Percentiles rank a stretch among this genome's conserved stretches.
Conservation (phyloP, 2,113 vertebrate species). For the Nycticryphes semicollaris region DNA sequence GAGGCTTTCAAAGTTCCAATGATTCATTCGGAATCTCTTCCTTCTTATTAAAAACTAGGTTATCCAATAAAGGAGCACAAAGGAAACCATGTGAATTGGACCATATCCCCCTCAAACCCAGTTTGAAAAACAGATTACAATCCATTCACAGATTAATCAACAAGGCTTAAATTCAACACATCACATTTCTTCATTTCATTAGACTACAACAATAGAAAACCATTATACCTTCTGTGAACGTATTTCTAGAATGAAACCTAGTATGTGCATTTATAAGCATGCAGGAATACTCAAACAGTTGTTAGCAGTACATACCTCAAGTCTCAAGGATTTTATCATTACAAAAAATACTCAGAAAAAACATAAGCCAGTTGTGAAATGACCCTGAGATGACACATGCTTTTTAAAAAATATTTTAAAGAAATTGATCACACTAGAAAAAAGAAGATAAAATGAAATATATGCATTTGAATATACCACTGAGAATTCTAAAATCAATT, state of each 20-base stretch:
- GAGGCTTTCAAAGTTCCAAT: background rate
- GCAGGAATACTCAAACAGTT: background rate
- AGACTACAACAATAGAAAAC: background rate
- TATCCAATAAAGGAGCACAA: background rate
- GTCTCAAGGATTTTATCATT: background rate
- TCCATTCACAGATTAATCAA: background rate
- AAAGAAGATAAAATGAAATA: background rate
- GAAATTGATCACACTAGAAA: background rate
- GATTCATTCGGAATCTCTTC: background rate
- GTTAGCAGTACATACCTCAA: background rate
- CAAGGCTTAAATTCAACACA: background rate
- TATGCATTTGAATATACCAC: background rate
- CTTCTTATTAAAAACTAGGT: background rate
- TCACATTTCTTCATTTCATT: background rate
- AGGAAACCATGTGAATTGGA: background rate
- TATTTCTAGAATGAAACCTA: background rate
- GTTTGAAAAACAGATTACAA: background rate
- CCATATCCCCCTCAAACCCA: background rate
- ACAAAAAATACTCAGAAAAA: background rate
- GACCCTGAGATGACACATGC: fast-evolving
- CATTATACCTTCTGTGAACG: background rate
- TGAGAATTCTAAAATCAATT: background rate
- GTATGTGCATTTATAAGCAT: background rate
- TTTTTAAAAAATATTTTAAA: background rate
- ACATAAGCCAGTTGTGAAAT: background rate